These are phyloP conservation scores for Hybos culiciformis DNA, from an alignment of 2,888 invertebrate species.

Conservation along the genomic window DNA sequence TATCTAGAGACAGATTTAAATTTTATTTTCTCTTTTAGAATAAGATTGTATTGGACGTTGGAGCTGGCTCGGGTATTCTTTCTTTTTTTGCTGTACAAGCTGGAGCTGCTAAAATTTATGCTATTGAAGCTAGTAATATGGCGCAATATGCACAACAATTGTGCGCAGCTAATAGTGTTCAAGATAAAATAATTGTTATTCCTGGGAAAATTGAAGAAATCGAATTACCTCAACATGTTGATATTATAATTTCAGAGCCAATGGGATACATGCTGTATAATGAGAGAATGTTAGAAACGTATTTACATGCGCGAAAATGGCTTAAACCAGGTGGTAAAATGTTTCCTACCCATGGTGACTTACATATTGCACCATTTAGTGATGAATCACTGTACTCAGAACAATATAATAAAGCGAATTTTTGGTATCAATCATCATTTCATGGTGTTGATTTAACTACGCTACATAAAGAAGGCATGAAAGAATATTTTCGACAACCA, in stretches of 20 bases:
- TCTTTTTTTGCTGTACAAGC: slow-evolving; percentile 98
- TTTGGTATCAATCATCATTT: slow-evolving; percentile 97
- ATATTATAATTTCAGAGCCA: slow-evolving; percentile 95
- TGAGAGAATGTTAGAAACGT: slow-evolving; percentile 97
- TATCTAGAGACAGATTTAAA: background rate
- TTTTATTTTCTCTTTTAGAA: slow-evolving; percentile 47
- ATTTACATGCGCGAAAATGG: slow-evolving; percentile 97
- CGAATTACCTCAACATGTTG: slow-evolving; percentile 85
- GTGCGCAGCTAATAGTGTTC: slow-evolving; percentile 78
- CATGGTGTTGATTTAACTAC: slow-evolving; percentile 93
- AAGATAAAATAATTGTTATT: slow-evolving; percentile 79
- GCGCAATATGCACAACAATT: slow-evolving; percentile 87
- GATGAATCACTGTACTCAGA: slow-evolving; percentile 97
- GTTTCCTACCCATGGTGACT: slow-evolving; percentile 93
- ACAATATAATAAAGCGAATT: slow-evolving; percentile 96
- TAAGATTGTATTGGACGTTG: slow-evolving; percentile 92
- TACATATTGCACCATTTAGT: slow-evolving; percentile 94
- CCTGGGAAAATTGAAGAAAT: slow-evolving; percentile 99
- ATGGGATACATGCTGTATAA: slow-evolving; percentile 99
- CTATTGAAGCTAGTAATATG: slow-evolving; percentile 99
- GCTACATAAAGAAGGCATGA: slow-evolving; percentile 81
- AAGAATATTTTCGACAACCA: slow-evolving; percentile 95
- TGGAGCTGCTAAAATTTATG: slow-evolving; percentile 91
- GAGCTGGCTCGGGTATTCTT: slow-evolving; percentile 95
- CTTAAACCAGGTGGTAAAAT: slow-evolving; percentile 84